These are phyloP conservation scores for Amblyteles armatorius DNA, from an alignment of 2,888 invertebrate genomes.

Conservation along the genomic window DNA sequence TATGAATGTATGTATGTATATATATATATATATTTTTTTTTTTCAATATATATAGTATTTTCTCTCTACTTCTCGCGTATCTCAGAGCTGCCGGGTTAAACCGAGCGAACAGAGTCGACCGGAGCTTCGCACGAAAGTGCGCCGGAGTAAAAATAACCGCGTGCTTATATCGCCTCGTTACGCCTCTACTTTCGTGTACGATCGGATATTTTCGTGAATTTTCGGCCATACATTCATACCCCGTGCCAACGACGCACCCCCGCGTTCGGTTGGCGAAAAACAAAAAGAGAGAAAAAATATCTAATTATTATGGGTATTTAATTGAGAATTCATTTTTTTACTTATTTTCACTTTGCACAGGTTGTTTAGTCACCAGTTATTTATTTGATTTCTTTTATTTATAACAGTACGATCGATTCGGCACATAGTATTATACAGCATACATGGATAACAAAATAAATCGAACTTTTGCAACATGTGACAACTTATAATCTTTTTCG, in stretches of 20 bases:
- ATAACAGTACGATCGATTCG: slow-evolving; percentile 5
- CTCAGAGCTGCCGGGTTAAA: slow-evolving; percentile 28
- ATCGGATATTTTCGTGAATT: slow-evolving; percentile 25
- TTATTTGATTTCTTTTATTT: neutral
- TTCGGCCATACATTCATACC: neutral
- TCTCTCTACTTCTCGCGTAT: slow-evolving; percentile 34
- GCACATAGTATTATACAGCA: slow-evolving; percentile 26
- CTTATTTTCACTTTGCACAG: neutral
- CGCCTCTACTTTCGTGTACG: neutral
- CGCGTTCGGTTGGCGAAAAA: neutral
- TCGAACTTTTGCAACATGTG: slow-evolving; percentile 57
- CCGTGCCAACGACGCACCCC: slow-evolving; percentile 10
- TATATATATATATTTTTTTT: slow-evolving; percentile 18
- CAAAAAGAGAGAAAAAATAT: neutral
- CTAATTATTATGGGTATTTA: neutral
- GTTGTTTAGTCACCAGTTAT: neutral
- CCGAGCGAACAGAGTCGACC: slow-evolving; percentile 33
- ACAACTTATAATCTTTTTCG: slow-evolving; percentile 62
- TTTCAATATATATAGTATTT: slow-evolving; percentile 5
- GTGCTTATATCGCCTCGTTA: slow-evolving; percentile 16
- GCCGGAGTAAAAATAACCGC: slow-evolving; percentile 58
- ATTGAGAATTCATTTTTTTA: neutral
- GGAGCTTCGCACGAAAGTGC: slow-evolving; percentile 33
- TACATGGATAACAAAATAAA: slow-evolving; percentile 63
- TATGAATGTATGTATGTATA: slow-evolving; percentile 11